phyloP scores from a whole-genome alignment of 2,113 vertebrate species.

The Nasalis larvatus region DNA sequence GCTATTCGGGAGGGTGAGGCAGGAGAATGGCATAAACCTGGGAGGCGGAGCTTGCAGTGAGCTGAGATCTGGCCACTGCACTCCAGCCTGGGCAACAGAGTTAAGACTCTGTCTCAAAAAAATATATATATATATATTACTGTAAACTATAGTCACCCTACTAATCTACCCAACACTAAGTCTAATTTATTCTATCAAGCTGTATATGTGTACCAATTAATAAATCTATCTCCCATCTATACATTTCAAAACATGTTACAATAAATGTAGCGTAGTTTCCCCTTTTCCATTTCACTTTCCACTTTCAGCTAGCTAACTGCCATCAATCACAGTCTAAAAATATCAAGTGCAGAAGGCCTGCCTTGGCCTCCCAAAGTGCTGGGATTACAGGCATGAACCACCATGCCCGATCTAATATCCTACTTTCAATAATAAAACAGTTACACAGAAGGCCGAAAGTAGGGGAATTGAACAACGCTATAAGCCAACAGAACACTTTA shows the following conservation, averaged over 20 bases:
- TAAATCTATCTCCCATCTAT: not conserved
- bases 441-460: not conserved
- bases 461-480: not conserved
- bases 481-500: not conserved
- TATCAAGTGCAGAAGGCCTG: not conserved
- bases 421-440: not conserved
- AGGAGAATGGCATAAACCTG: too few species aligned
- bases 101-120: too few species aligned
- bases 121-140: not conserved
- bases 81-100: too few species aligned
- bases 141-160: not conserved
- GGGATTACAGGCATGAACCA: not conserved
- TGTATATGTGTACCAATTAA: not conserved
- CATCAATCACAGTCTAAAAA: not conserved
- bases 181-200: not conserved
- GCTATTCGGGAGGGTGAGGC: too few species aligned
- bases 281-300: not conserved
- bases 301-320: not conserved
- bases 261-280: not conserved
- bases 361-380: too few species aligned
- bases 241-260: not conserved
- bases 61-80: too few species aligned
- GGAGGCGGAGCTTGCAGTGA: too few species aligned
- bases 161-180: not conserved
- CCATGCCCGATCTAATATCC: accelerated